Conservation (phyloP, 2,888 invertebrate genomes). For the Idaea straminata region DNA sequence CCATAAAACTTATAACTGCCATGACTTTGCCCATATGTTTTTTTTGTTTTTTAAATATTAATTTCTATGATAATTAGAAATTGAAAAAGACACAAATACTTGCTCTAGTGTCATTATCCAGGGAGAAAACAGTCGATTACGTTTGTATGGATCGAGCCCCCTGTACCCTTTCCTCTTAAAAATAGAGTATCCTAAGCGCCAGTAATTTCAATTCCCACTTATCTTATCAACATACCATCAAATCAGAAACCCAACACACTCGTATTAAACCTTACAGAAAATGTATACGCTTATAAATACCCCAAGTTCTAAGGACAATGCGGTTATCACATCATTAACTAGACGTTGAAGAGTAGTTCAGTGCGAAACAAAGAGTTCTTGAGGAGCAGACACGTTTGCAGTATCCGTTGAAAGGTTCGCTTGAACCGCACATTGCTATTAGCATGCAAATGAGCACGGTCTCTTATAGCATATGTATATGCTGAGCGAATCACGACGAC, state of each 20-base stretch:
- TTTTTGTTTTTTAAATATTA: no score
- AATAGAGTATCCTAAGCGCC: background rate
- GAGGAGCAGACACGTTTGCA: conserved; percentile 48
- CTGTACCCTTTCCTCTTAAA: no score
- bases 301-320: conserved; percentile 3
- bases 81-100: no score
- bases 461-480: conserved; percentile 16
- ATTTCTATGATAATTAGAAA: no score
- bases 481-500: conserved; percentile 9
- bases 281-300: background rate
- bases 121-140: no score
- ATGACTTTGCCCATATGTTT: no score
- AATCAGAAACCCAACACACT: background rate
- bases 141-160: no score
- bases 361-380: conserved; percentile 36
- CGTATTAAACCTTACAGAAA: background rate
- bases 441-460: conserved; percentile 67
- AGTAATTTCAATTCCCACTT: background rate
- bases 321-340: conserved; percentile 11
- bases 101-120: no score
- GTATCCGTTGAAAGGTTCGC: conserved; percentile 43
- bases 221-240: background rate
- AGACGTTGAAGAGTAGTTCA: conserved; percentile 25
- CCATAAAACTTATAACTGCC: no score
- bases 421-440: conserved; percentile 51